A percentile compares a stretch with the other conserved stretches of the same genome.
Conservation (phyloP, 2,113 vertebrate genomes). For the Herpetotheres cachinnans region DNA sequence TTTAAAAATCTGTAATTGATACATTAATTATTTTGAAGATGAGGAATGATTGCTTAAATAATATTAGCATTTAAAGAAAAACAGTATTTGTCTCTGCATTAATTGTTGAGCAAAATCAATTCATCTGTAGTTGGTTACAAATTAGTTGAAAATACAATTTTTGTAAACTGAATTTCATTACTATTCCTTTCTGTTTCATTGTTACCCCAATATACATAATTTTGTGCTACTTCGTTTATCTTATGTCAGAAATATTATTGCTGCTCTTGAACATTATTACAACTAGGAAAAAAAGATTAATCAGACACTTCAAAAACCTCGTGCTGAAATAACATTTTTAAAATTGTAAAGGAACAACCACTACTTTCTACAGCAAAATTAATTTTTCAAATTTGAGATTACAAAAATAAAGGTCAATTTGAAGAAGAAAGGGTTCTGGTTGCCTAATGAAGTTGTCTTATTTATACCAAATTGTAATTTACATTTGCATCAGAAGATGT, state of each 20-base stretch:
- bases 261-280: background rate
- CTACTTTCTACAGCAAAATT: background rate
- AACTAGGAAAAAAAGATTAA: constrained; percentile 20
- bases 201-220: constrained; percentile 20
- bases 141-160: constrained; percentile 22
- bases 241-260: constrained; percentile 34
- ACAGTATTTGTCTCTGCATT: constrained; percentile 20
- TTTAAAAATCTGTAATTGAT: background rate
- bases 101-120: constrained; percentile 17
- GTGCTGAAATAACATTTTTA: background rate
- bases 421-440: background rate
- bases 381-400: background rate
- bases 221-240: constrained; percentile 30
- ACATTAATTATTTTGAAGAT: background rate
- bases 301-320: constrained; percentile 21
- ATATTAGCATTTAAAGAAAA: constrained; percentile 10
- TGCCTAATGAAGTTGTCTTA: background rate
- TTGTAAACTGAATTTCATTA: constrained; percentile 25
- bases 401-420: constrained; percentile 5
- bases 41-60: background rate
- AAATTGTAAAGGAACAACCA: background rate
- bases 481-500: background rate
- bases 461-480: constrained; percentile 23
- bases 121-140: background rate
- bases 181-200: background rate